Conservation (phyloP, 2,113 vertebrate species). For the Uropsilus gracilis region DNA sequence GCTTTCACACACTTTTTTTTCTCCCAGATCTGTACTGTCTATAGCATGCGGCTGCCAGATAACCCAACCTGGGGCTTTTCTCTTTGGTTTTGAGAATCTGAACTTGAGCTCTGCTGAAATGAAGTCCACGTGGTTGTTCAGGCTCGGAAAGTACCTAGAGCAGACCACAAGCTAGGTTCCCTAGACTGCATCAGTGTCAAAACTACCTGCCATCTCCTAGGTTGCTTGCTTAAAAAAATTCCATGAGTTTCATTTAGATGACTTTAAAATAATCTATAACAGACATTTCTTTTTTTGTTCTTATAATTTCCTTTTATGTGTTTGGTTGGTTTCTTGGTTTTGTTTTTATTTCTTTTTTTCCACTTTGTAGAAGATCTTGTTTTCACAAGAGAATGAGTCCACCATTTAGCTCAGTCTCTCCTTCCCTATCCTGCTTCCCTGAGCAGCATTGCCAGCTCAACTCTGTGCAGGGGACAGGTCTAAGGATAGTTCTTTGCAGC, state of each 20-base stretch:
- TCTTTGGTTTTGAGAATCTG: conserved; percentile 58
- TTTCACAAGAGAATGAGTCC: neutral
- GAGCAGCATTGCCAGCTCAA: neutral
- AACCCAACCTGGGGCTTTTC: conserved; percentile 61
- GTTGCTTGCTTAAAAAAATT: neutral
- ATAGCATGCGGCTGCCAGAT: conserved; percentile 24
- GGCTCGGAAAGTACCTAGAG: conserved; percentile 61
- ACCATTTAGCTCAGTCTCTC: neutral
- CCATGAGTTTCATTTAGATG: neutral
- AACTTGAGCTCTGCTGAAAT: neutral
- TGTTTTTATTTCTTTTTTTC: neutral
- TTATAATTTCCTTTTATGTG: neutral
- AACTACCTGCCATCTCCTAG: neutral
- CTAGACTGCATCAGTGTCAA: neutral
- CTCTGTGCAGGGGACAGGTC: neutral
- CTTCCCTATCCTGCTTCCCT: neutral
- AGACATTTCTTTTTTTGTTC: neutral
- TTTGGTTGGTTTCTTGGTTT: neutral
- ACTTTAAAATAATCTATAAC: neutral
- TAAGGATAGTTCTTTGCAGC: neutral
- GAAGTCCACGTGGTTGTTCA: conserved; percentile 1
- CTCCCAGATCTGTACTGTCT: neutral
- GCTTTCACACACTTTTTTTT: neutral
- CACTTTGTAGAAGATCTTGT: neutral
- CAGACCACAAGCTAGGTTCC: conserved; percentile 55